Evolutionary conservation across 2,113 vertebrate species (phyloP).

Genomic region (Phyllostomus discolor): DNA sequence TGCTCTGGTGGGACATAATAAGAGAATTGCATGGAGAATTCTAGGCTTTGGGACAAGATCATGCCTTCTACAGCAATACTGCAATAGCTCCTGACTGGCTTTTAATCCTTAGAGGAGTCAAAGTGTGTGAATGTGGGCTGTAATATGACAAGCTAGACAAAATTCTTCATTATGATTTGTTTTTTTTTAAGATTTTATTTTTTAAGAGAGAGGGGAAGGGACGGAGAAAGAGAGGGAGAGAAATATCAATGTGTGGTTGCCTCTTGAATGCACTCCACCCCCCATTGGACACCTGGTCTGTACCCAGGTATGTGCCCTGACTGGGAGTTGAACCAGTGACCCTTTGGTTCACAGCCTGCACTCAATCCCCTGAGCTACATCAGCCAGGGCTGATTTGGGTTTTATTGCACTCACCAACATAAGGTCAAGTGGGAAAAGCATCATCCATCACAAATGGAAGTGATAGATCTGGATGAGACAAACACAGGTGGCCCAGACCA

Average conservation of each 20-base stretch:
- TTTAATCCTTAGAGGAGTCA: neutral
- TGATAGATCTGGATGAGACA: neutral
- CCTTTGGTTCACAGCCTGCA: no score
- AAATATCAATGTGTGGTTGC: no score
- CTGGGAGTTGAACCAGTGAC: no score
- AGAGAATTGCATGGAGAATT: neutral
- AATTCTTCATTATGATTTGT: neutral
- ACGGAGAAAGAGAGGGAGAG: no score
- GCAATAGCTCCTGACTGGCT: neutral
- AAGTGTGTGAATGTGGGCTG: neutral
- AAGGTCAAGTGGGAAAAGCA: neutral
- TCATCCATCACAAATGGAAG: neutral
- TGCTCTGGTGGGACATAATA: neutral
- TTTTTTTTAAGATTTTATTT: no score
- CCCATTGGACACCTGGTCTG: no score
- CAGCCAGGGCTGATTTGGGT: neutral
- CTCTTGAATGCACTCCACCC: no score
- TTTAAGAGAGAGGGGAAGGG: no score
- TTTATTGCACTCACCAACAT: neutral
- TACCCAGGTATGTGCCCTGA: no score
- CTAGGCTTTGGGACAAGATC: neutral
- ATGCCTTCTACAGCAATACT: neutral
- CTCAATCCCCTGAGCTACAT: no score
- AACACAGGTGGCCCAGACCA: neutral
- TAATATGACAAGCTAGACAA: neutral